Evolutionary conservation across 2,113 vertebrate species (phyloP).

Genomic region (Steatornis caripensis): DNA sequence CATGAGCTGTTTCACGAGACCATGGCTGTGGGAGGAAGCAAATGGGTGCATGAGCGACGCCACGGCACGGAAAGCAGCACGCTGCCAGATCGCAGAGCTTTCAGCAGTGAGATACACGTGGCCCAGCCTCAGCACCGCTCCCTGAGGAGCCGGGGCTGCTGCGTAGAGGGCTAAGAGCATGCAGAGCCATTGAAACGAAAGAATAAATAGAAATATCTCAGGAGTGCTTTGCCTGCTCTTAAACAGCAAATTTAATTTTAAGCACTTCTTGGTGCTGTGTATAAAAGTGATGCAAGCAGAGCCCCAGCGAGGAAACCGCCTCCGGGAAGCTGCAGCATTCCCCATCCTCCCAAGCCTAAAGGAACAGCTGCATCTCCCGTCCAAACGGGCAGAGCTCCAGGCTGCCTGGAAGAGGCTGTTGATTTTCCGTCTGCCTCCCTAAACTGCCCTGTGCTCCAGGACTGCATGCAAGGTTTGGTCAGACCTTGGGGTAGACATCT

Average conservation of each 20-base stretch:
- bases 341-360: not conserved
- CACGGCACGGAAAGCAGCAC: not conserved
- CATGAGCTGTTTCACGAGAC: not conserved
- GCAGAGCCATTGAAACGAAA: not conserved
- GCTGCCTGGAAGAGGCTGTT: not conserved
- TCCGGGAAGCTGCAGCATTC: not conserved
- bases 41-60: not conserved
- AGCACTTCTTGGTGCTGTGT: not conserved
- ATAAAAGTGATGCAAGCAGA: not conserved
- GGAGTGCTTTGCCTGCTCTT: not conserved
- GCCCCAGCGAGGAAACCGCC: not conserved
- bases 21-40: rapidly evolving
- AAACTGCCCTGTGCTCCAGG: not conserved
- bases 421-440: not conserved
- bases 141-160: not conserved
- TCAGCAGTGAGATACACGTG: rapidly evolving
- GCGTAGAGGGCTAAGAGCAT: not conserved
- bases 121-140: not conserved
- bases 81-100: not conserved
- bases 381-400: not conserved
- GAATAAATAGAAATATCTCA: not conserved
- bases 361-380: not conserved
- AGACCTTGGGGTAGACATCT: not conserved
- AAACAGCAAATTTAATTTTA: not conserved
- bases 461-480: no score